Evolutionary conservation across 2,888 invertebrate species (phyloP), one percentile per base, ranked within the genome.

Genomic region (Sthenelais limicola): DNA sequence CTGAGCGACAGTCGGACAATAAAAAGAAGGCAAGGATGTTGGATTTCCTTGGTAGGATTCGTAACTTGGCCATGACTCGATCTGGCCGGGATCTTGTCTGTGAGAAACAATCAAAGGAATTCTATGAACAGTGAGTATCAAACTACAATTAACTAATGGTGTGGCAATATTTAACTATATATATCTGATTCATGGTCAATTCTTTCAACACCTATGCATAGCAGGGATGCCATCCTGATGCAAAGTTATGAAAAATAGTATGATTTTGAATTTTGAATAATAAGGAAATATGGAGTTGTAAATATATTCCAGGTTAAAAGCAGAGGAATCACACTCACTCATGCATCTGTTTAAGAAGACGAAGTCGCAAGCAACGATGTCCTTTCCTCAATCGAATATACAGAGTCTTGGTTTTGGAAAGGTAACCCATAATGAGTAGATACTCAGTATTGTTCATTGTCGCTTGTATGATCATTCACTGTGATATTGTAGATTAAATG

Each of bases 21-120:
- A 82, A 81, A 73, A 83, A 79, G 67, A 77, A 83, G 54, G 71
- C 78, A 54, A 82, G 79, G 71, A 84, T 85, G 81, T 28, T 86
- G 26, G 83, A 85, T 48, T 86, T 83, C 73, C 77, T 87, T 1
- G 84, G 85, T 66, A 84, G 84, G 75, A 80, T 82, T 9, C 81
- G 82, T 62, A 73, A 82, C 49, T 82, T 81, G 78, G 87, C 86
- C 32, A 80, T 85, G 79, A 82, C 82, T 30, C 71, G 71, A 12
- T 69, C 76, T 33, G 72, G 71, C 3, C 38, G 71, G 54, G 72
- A 76, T 38, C 28, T 74, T 1, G 62, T 43, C 2, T 35, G 43
- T 18, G 38, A 62, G 28, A 35, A 62, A 18, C 62, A 62, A 38
- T 62, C 62, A 24, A 12, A 21, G 2, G 62, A 62, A 62, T 62